These are phyloP conservation scores for Otis tarda DNA, from an alignment of 2,113 vertebrate genomes.

Conservation along the genomic window DNA sequence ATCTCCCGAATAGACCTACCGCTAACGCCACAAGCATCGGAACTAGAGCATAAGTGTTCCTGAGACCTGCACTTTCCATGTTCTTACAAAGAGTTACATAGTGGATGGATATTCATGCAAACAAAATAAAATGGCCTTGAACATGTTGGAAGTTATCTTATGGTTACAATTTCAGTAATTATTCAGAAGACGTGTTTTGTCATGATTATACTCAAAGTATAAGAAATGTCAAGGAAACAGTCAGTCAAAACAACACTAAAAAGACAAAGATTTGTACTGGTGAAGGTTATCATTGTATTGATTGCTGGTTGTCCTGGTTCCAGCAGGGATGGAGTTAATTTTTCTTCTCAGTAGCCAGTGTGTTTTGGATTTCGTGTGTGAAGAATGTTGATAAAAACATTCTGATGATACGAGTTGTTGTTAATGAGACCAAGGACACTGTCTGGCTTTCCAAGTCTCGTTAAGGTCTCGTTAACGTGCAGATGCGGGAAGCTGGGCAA, in stretches of 20 bases:
- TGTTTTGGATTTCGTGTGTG: too few relatives aligned
- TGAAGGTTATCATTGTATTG: not conserved
- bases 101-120: not conserved
- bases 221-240: not conserved
- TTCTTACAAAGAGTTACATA: not conserved
- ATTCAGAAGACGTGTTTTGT: not conserved
- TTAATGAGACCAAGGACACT: too few relatives aligned
- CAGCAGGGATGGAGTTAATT: too few relatives aligned
- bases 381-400: too few relatives aligned
- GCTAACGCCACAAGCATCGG: not conserved
- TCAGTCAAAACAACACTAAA: not conserved
- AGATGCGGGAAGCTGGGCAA: too few relatives aligned
- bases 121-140: not conserved
- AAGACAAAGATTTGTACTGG: not conserved
- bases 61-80: not conserved
- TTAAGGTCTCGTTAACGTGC: too few relatives aligned
- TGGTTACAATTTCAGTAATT: not conserved
- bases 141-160: not conserved
- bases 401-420: too few relatives aligned
- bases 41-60: fast-evolving
- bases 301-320: too few relatives aligned
- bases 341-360: too few relatives aligned
- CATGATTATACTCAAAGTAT: not conserved
- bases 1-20: not conserved
- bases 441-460: too few relatives aligned